phyloP scores from a whole-genome alignment of 2,797 vertebrate genomes.

The Myiothlypis chrysogaster region DNA sequence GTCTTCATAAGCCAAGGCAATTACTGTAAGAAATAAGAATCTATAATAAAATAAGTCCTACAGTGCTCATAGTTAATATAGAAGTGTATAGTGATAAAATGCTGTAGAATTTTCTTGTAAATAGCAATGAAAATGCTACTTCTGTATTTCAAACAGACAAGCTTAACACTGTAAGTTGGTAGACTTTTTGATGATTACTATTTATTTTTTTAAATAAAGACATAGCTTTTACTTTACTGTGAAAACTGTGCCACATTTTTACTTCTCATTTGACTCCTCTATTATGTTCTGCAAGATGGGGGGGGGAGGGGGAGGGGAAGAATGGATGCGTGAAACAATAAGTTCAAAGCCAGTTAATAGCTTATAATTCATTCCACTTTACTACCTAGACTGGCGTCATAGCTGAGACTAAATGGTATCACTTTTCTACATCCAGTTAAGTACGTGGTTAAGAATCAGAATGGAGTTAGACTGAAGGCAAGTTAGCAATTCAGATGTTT shows the following conservation, averaged over 20 bases:
- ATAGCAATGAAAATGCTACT: background rate
- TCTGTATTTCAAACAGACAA: background rate
- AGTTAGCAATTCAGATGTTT: background rate
- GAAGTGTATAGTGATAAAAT: background rate
- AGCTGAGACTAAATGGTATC: background rate
- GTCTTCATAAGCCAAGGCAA: background rate
- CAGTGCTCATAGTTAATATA: background rate
- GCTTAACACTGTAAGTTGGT: rapidly evolving
- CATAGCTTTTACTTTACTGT: background rate
- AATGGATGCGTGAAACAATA: rapidly evolving
- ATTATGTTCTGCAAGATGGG: background rate
- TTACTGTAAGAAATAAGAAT: background rate
- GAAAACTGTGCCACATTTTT: background rate
- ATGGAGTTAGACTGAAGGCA: background rate
- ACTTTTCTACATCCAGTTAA: background rate
- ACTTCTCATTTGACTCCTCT: background rate
- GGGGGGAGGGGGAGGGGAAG: too few species aligned
- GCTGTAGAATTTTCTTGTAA: background rate
- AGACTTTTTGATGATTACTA: background rate
- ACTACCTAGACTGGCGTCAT: background rate
- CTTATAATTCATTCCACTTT: background rate
- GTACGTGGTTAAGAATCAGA: background rate
- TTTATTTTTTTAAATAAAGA: background rate
- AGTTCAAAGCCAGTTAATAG: background rate
- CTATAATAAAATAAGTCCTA: background rate